These are phyloP conservation scores for Anthrax anthrax DNA, from an alignment of 2,888 invertebrate species.

Conservation along the genomic window DNA sequence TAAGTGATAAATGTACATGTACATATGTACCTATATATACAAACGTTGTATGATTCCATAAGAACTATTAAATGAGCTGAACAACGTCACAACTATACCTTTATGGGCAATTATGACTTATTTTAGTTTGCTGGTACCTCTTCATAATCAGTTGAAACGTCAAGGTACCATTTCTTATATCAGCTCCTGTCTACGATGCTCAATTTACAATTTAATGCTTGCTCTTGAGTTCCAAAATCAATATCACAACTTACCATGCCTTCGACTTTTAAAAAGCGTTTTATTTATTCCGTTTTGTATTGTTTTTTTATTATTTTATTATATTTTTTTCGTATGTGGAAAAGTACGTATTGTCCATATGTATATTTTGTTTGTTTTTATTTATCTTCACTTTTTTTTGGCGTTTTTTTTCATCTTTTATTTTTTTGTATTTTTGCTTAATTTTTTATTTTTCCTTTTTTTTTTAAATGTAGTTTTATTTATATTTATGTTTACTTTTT, in stretches of 20 bases:
- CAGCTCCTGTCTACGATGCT: slow-evolving; percentile 8
- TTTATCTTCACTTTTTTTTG: background rate
- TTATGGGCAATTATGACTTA: slow-evolving; percentile 5
- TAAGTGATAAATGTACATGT: too few species aligned
- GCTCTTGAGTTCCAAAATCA: slow-evolving; percentile 6
- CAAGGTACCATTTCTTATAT: slow-evolving; percentile 11
- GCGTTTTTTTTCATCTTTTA: background rate
- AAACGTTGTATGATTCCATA: too few species aligned
- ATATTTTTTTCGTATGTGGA: background rate
- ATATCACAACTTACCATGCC: slow-evolving; percentile 2
- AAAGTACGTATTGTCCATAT: too few species aligned
- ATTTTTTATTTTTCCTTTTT: too few species aligned
- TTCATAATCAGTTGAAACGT: slow-evolving; percentile 5
- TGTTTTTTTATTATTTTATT: background rate
- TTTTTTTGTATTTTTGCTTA: too few species aligned
- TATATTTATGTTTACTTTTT: too few species aligned
- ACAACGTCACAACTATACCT: background rate
- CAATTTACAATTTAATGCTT: slow-evolving; percentile 11
- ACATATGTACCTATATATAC: too few species aligned
- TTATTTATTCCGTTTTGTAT: slow-evolving; percentile 4
- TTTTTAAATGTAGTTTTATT: too few species aligned
- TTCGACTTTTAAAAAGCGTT: background rate
- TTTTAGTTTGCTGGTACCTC: background rate
- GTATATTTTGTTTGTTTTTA: background rate
- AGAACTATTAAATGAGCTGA: too few species aligned